phyloP scores from a whole-genome alignment of 2,113 vertebrate species.

The Albula goreensis region DNA sequence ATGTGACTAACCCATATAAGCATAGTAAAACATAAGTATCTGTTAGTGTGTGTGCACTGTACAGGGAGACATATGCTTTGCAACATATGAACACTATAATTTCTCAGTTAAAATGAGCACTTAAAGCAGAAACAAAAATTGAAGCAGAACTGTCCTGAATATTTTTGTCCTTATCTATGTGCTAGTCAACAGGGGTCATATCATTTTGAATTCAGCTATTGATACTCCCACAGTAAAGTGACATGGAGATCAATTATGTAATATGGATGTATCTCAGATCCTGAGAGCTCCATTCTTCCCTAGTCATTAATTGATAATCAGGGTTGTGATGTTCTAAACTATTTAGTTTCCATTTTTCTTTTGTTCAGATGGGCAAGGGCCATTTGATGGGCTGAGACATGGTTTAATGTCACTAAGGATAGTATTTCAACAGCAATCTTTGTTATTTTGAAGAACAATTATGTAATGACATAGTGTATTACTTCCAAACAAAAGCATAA shows the following conservation, averaged over 20 bases:
- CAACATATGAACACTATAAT: neutral
- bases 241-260: conserved; percentile 35
- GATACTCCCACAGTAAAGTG: neutral
- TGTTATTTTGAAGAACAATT: neutral
- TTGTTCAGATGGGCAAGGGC: neutral
- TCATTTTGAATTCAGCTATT: neutral
- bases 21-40: neutral
- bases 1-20: conserved; percentile 41
- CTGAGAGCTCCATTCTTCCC: neutral
- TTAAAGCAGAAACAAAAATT: neutral
- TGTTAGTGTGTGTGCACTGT: neutral
- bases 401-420: neutral
- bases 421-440: neutral
- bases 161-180: neutral
- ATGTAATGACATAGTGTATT: neutral
- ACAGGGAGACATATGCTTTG: neutral
- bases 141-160: neutral
- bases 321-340: neutral
- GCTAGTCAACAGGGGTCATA: neutral
- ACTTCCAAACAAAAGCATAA: neutral
- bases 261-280: conserved; percentile 38
- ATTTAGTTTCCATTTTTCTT: neutral
- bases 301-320: neutral
- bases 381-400: neutral
- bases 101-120: neutral